These are phyloP conservation scores for Microtus pennsylvanicus DNA, from an alignment of 2,113 vertebrate species.

Conservation along the genomic window DNA sequence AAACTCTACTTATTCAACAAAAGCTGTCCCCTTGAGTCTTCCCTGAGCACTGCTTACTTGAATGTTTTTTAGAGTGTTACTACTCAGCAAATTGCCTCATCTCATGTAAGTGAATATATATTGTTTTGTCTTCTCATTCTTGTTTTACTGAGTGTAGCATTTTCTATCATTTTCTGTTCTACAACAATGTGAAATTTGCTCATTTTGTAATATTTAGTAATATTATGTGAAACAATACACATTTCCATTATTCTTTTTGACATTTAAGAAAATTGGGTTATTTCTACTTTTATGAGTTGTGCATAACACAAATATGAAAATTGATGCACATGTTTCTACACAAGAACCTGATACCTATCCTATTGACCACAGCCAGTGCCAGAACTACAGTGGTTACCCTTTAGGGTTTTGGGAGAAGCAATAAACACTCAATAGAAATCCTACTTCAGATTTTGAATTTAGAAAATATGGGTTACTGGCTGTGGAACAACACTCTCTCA, in stretches of 20 bases:
- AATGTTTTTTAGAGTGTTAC: not conserved
- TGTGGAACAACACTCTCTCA: not conserved
- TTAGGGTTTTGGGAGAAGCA: not conserved
- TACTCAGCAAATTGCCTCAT: not conserved
- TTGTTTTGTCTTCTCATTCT: not conserved
- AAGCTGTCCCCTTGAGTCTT: not conserved
- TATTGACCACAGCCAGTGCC: not conserved
- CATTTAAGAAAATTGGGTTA: not conserved
- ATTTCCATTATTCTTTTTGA: not conserved
- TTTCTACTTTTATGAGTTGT: not conserved
- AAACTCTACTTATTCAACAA: not conserved
- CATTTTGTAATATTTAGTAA: not conserved
- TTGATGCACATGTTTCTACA: not conserved
- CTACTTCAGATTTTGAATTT: not conserved
- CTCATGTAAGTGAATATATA: not conserved
- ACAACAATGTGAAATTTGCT: not conserved
- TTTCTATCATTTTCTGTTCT: not conserved
- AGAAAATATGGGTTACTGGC: not conserved
- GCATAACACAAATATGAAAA: not conserved
- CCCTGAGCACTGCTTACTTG: not conserved
- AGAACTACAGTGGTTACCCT: no score
- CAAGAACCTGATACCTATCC: not conserved
- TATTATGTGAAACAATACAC: not conserved
- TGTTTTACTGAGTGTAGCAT: not conserved
- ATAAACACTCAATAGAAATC: not conserved